Evolutionary conservation across 2,888 invertebrate species (phyloP).

Genomic region (Phymatocera aterrima): DNA sequence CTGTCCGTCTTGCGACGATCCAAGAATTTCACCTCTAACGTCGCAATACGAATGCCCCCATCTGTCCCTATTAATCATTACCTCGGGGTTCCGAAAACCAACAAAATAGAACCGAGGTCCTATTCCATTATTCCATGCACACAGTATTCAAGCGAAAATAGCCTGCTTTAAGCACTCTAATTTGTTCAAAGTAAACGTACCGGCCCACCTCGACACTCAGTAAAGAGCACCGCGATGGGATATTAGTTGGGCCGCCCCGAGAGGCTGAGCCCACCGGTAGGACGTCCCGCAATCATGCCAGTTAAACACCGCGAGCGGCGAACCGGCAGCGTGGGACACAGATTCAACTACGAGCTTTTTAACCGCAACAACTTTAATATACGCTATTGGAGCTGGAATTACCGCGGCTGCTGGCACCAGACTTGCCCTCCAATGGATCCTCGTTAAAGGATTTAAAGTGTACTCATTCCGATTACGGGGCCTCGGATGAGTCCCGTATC

Average conservation of each 20-base stretch:
- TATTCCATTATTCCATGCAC: slow-evolving; percentile 83
- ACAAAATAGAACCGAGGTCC: slow-evolving; percentile 81
- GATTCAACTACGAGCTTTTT: slow-evolving; percentile 80
- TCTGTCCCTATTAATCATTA: slow-evolving; percentile 81
- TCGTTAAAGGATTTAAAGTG: slow-evolving; percentile 18
- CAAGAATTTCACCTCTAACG: slow-evolving; percentile 81
- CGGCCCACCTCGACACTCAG: slow-evolving; percentile 75
- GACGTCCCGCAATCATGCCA: slow-evolving; percentile 61
- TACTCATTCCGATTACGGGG: too few relatives aligned
- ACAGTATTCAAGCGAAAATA: slow-evolving; percentile 75
- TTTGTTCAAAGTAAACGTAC: slow-evolving; percentile 82
- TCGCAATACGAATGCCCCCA: slow-evolving; percentile 81
- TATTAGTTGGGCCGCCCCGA: slow-evolving; percentile 63
- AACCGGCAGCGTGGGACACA: slow-evolving; percentile 75
- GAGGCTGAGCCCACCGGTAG: slow-evolving; percentile 65
- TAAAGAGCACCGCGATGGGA: slow-evolving; percentile 71
- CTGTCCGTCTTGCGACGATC: slow-evolving; percentile 79
- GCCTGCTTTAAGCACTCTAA: slow-evolving; percentile 82
- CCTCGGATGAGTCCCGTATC: slow-evolving; percentile 79
- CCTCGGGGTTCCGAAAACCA: slow-evolving; percentile 79
- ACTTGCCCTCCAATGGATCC: slow-evolving; percentile 72
- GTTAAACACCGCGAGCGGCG: slow-evolving; percentile 73
- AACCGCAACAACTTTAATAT: slow-evolving; percentile 85
- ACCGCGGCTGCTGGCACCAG: slow-evolving; percentile 85
- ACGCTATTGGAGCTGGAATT: slow-evolving; percentile 84